These are phyloP conservation scores for Heliconius congener DNA, from an alignment of 1,140 invertebrate species.

Conservation along the genomic window DNA sequence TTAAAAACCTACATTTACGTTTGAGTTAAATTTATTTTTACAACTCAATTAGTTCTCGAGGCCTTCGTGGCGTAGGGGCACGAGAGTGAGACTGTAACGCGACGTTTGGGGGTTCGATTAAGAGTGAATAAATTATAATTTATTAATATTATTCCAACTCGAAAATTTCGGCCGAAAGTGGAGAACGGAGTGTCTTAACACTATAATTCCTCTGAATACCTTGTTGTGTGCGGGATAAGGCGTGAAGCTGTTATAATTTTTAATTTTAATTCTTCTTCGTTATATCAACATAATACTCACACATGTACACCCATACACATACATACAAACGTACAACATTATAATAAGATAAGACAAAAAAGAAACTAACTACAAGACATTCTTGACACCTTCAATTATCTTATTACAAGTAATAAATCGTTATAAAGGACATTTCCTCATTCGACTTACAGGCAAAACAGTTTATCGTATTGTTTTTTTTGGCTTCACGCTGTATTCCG, in stretches of 20 bases:
- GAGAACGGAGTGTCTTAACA: no score
- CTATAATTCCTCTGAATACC: no score
- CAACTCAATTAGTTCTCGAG: background rate
- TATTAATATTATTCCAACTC: no score
- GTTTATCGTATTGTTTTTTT: background rate
- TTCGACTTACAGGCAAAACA: background rate
- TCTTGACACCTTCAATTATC: constrained; percentile 4
- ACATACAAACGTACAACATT: background rate
- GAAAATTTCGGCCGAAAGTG: no score
- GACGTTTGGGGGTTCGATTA: no score
- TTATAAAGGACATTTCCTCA: constrained; percentile 12
- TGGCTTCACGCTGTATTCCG: no score
- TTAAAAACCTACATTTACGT: background rate
- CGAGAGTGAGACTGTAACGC: no score
- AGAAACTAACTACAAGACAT: background rate
- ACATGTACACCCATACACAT: no score
- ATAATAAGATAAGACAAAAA: background rate
- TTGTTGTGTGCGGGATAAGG: no score
- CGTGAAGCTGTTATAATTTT: no score
- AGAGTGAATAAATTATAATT: no score
- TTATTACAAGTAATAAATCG: constrained; percentile 5
- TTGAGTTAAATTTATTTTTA: background rate
- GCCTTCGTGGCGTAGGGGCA: no score
- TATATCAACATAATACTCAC: background rate
- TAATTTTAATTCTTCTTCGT: background rate